phyloP scores from a whole-genome alignment of 2,113 vertebrate species.

The Anolis carolinensis region DNA sequence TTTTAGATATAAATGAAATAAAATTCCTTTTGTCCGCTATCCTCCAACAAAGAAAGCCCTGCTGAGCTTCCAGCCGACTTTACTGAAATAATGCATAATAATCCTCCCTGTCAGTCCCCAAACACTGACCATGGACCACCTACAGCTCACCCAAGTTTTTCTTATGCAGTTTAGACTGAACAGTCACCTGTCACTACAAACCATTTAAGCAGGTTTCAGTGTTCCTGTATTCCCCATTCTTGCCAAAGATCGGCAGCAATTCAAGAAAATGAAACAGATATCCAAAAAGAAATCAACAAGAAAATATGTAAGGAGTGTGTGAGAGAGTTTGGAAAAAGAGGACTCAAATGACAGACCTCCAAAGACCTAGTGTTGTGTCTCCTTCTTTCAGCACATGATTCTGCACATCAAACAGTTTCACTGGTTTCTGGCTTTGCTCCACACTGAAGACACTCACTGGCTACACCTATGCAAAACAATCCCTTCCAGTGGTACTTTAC shows the following conservation, averaged over 20 bases:
- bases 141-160: constrained; percentile 48
- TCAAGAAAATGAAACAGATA: constrained; percentile 9
- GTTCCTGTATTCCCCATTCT: neutral
- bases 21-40: constrained; percentile 42
- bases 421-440: neutral
- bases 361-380: neutral
- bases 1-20: constrained; percentile 51
- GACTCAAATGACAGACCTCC: neutral
- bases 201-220: neutral
- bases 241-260: neutral
- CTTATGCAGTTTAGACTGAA: constrained; percentile 21
- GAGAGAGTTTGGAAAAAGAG: neutral
- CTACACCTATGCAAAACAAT: neutral
- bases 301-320: neutral
- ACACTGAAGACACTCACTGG: neutral
- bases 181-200: neutral
- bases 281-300: neutral
- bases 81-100: constrained; percentile 60
- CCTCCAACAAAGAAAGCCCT: constrained; percentile 30
- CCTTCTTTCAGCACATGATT: neutral
- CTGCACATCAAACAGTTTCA: neutral
- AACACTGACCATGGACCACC: constrained; percentile 53
- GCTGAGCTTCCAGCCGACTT: constrained; percentile 51
- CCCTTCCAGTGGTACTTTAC: neutral
- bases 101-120: constrained; percentile 57